Conservation (phyloP, 2,888 invertebrate genomes). For the Ochlodes sylvanus region DNA sequence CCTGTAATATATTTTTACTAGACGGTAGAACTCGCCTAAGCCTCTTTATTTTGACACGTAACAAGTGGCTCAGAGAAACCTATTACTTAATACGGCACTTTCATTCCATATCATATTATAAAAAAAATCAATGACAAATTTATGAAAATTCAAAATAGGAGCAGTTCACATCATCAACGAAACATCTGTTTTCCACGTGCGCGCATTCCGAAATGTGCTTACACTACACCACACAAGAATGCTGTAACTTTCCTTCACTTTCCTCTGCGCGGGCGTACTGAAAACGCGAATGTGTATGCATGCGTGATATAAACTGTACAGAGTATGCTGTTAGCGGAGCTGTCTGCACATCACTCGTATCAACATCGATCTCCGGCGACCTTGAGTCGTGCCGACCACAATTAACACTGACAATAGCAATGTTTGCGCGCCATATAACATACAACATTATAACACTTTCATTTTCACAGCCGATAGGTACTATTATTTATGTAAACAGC, state of each 20-base stretch:
- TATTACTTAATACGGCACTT: neutral
- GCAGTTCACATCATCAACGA: neutral
- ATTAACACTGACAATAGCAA: constrained; percentile 77
- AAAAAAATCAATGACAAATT: neutral
- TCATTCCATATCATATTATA: neutral
- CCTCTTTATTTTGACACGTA: too few relatives aligned
- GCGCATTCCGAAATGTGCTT: constrained; percentile 21
- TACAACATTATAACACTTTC: constrained; percentile 18
- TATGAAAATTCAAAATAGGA: constrained; percentile 2
- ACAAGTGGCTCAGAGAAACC: too few relatives aligned
- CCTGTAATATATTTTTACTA: too few relatives aligned
- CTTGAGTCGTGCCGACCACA: constrained; percentile 74
- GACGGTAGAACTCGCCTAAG: too few relatives aligned
- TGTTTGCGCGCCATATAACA: constrained; percentile 61
- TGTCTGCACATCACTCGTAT: constrained; percentile 50
- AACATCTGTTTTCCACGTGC: constrained; percentile 22
- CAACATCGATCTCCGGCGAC: constrained; percentile 67
- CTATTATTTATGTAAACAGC: neutral
- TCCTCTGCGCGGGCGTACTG: constrained; percentile 56
- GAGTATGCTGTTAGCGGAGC: constrained; percentile 49
- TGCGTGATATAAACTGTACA: constrained; percentile 34
- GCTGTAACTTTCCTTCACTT: constrained; percentile 79
- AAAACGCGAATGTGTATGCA: constrained; percentile 57
- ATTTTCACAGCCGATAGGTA: constrained; percentile 2
- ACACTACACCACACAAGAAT: constrained; percentile 57